Evolutionary conservation across 2,113 vertebrate genomes (phyloP).

Genomic region (Macquaria australasica): DNA sequence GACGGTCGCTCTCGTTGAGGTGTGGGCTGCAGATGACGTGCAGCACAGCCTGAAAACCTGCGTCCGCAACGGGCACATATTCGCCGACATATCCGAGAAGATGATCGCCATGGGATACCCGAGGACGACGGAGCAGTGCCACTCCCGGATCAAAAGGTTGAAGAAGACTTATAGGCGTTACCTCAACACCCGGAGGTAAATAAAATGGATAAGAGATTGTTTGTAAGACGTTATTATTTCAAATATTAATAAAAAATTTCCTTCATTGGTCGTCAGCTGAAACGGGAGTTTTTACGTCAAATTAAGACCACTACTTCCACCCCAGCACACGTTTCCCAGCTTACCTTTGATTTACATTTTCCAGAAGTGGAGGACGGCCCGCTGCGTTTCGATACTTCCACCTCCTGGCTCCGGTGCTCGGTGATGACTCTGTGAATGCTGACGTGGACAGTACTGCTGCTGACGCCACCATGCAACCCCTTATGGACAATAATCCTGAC

Average conservation of each 20-base stretch:
- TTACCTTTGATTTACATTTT: not conserved
- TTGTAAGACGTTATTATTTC: not conserved
- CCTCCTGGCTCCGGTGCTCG: constrained; percentile 78
- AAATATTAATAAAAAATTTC: not conserved
- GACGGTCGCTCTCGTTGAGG: constrained; percentile 71
- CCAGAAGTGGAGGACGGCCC: constrained; percentile 67
- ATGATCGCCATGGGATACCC: constrained; percentile 63
- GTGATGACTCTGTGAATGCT: constrained; percentile 29
- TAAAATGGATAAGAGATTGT: accelerated
- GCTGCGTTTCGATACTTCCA: constrained; percentile 72
- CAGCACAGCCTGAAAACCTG: constrained; percentile 77
- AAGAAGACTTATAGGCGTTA: constrained; percentile 77
- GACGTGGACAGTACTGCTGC: constrained; percentile 30
- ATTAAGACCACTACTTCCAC: not conserved
- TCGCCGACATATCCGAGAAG: constrained; percentile 65
- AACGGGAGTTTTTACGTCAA: not conserved
- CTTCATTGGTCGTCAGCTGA: not conserved
- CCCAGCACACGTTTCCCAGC: not conserved
- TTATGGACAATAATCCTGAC: constrained; percentile 55
- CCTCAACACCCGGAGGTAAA: constrained; percentile 73
- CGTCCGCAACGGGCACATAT: constrained; percentile 77
- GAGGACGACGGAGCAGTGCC: constrained; percentile 77
- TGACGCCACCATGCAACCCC: constrained; percentile 18
- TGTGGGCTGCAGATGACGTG: constrained; percentile 77
- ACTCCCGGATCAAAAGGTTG: constrained; percentile 73